These are phyloP conservation scores for Xylocampa areola DNA, from an alignment of 2,888 invertebrate species.

Conservation along the genomic window DNA sequence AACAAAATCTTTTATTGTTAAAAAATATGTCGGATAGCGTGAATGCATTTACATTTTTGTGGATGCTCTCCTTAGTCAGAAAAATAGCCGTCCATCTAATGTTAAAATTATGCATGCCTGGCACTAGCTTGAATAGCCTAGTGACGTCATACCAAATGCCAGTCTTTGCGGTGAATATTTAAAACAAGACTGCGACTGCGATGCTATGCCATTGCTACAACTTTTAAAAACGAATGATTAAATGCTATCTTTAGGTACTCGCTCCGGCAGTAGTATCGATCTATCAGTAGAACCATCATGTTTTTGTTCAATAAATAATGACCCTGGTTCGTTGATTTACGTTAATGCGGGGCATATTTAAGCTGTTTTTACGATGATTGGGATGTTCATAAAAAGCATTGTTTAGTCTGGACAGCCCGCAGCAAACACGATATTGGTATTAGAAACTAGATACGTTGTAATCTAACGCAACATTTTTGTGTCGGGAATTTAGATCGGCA, in stretches of 20 bases:
- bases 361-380: slow-evolving; percentile 58
- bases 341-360: slow-evolving; percentile 59
- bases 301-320: slow-evolving; percentile 71
- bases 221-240: slow-evolving; percentile 40
- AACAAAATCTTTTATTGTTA: no score
- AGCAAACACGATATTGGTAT: slow-evolving; percentile 51
- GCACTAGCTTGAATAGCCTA: slow-evolving; percentile 31
- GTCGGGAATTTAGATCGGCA: slow-evolving; percentile 53
- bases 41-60: slow-evolving; percentile 19
- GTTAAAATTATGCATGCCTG: slow-evolving; percentile 41
- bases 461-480: slow-evolving; percentile 48
- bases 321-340: slow-evolving; percentile 65
- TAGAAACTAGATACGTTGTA: slow-evolving; percentile 46
- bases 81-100: slow-evolving; percentile 32
- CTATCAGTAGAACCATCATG: slow-evolving; percentile 62
- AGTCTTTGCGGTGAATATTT: slow-evolving; percentile 36
- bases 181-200: slow-evolving; percentile 30
- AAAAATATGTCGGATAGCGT: slow-evolving; percentile 11
- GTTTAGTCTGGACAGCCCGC: slow-evolving; percentile 55
- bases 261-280: slow-evolving; percentile 54
- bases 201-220: slow-evolving; percentile 39
- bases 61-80: slow-evolving; percentile 16
- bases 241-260: slow-evolving; percentile 33
- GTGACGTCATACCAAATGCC: slow-evolving; percentile 36
- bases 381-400: slow-evolving; percentile 55